Conservation (phyloP, 2,797 vertebrate genomes). For the Novumbra hubbsi region DNA sequence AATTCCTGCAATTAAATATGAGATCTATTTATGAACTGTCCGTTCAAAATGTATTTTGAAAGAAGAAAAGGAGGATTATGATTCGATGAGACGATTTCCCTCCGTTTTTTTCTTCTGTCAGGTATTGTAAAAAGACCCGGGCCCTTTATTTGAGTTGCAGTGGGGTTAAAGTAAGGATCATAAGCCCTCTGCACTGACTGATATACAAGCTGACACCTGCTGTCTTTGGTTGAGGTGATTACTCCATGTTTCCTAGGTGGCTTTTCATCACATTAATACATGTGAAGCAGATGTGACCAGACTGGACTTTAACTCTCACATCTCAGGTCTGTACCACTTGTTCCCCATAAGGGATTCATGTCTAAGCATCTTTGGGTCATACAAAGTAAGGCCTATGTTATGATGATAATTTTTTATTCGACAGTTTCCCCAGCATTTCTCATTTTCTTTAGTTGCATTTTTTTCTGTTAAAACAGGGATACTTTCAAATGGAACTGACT, state of each 20-base stretch:
- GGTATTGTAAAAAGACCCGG: slow-evolving; percentile 61
- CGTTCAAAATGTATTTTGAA: slow-evolving; percentile 75
- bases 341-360: neutral
- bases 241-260: slow-evolving; percentile 56
- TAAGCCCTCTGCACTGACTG: slow-evolving; percentile 62
- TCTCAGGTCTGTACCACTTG: neutral
- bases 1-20: slow-evolving; percentile 89
- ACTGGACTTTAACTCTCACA: slow-evolving; percentile 32
- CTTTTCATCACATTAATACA: slow-evolving; percentile 62
- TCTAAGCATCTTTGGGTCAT: neutral
- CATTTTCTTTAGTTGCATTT: neutral
- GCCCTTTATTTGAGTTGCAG: slow-evolving; percentile 56
- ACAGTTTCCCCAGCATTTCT: neutral
- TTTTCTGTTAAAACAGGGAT: neutral
- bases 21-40: slow-evolving; percentile 80
- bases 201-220: slow-evolving; percentile 62
- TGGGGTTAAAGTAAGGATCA: slow-evolving; percentile 69
- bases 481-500: neutral
- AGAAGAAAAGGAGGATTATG: slow-evolving; percentile 65
- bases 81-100: slow-evolving; percentile 53
- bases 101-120: slow-evolving; percentile 64
- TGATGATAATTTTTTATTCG: neutral
- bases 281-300: slow-evolving; percentile 58
- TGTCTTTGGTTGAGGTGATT: slow-evolving; percentile 61
- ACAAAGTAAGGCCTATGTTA: neutral